A percentile compares a stretch with the other conserved stretches of the same genome.
phyloP scores from a whole-genome alignment of 2,113 vertebrate species.

The Hyaena hyaena region DNA sequence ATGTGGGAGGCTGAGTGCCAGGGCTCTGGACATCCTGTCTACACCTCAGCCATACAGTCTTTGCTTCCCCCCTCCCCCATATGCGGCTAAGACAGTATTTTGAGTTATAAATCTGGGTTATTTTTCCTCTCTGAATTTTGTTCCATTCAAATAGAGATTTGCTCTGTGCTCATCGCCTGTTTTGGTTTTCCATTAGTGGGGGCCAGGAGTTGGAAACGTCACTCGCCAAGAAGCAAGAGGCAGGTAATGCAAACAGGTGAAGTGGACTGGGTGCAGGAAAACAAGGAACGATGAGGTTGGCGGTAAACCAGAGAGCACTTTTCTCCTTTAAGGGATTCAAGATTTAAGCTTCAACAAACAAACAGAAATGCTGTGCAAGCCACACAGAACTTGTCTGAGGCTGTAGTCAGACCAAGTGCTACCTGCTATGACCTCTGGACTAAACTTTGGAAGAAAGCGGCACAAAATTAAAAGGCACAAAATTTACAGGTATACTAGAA shows the following conservation, averaged over 20 bases:
- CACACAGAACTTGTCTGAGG: neutral
- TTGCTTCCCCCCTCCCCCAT: neutral
- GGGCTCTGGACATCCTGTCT: neutral
- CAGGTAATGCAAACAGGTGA: neutral
- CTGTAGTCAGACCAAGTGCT: neutral
- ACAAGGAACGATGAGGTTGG: neutral
- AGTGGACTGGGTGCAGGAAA: neutral
- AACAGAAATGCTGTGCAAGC: neutral
- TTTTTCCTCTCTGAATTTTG: neutral
- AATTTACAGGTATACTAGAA: neutral
- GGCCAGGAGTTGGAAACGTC: neutral
- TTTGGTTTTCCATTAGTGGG: neutral
- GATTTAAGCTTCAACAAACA: neutral
- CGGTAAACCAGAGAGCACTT: neutral
- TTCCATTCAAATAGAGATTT: neutral
- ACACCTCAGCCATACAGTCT: neutral
- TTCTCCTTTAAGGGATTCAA: constrained; percentile 12
- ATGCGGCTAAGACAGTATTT: constrained; percentile 7
- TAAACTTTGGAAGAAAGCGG: neutral
- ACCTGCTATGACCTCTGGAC: neutral
- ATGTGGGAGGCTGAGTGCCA: neutral
- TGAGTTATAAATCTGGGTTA: neutral
- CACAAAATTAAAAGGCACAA: neutral
- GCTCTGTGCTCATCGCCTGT: neutral
- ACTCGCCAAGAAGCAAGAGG: neutral